Conservation (phyloP, 2,797 vertebrate genomes). For the Tragopan temminckii region DNA sequence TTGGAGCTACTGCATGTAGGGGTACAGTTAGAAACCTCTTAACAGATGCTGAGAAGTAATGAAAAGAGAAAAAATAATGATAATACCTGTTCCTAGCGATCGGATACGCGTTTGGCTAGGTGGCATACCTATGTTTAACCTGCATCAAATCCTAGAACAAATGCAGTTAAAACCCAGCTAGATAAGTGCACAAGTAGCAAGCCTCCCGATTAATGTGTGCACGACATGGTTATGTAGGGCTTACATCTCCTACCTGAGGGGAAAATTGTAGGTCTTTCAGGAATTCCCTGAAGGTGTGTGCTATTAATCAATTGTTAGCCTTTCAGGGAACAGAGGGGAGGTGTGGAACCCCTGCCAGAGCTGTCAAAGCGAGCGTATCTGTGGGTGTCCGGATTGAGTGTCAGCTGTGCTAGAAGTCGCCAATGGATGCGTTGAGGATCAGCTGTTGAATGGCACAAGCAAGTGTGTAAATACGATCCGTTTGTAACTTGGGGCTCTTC, state of each 20-base stretch:
- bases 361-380: background rate
- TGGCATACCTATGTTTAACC: background rate
- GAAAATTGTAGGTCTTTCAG: background rate
- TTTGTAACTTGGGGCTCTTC: constrained; percentile 36
- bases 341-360: background rate
- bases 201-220: background rate
- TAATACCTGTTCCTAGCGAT: background rate
- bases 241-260: background rate
- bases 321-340: rapidly evolving
- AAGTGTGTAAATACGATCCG: constrained; percentile 59
- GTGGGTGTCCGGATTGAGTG: background rate
- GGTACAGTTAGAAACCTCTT: background rate
- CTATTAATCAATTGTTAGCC: background rate
- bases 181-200: background rate
- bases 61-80: background rate
- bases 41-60: background rate
- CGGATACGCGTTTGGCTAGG: background rate
- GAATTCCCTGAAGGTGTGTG: background rate
- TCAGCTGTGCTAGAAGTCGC: background rate
- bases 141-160: background rate
- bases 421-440: background rate
- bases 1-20: background rate
- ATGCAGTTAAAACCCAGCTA: background rate
- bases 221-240: background rate
- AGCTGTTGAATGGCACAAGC: constrained; percentile 44